Percentiles rank a stretch among this genome's conserved stretches.
These are phyloP conservation scores for Pinctada fucata DNA, from an alignment of 2,888 invertebrate species.

Conservation along the genomic window DNA sequence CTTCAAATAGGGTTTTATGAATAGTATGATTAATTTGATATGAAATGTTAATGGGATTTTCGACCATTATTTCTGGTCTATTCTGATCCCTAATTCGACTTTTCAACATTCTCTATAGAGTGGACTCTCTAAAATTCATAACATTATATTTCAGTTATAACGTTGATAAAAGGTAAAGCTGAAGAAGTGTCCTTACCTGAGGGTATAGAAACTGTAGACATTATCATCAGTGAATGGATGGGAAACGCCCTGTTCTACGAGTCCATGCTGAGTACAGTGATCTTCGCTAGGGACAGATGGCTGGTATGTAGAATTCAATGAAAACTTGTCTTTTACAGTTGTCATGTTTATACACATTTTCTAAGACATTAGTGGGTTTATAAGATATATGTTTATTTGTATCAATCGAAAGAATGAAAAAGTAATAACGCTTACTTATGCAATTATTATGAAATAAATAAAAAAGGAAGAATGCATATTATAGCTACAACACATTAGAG, in stretches of 20 bases:
- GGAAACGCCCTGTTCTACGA: slow-evolving; percentile 96
- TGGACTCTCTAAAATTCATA: no score
- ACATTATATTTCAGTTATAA: slow-evolving; percentile 67
- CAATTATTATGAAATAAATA: not conserved
- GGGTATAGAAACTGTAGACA: slow-evolving; percentile 94
- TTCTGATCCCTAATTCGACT: not conserved
- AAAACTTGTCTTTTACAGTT: no score
- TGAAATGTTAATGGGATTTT: no score
- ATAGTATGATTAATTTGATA: no score
- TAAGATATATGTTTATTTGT: no score
- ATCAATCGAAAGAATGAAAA: not conserved
- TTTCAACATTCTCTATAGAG: not conserved
- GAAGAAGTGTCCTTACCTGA: slow-evolving; percentile 95
- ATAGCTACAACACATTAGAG: no score
- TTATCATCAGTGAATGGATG: slow-evolving; percentile 91
- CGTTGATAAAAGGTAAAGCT: slow-evolving; percentile 82
- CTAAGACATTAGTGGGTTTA: no score
- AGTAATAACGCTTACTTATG: not conserved
- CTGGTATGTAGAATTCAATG: slow-evolving; percentile 78
- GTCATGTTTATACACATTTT: no score
- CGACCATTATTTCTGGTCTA: no score
- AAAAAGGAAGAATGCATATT: no score
- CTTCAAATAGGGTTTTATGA: not conserved
- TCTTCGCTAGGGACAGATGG: slow-evolving; percentile 99
- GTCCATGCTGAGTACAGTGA: slow-evolving; percentile 99